These are phyloP conservation scores for Drosophila ogumai DNA, from an alignment of 1,140 invertebrate genomes.

Conservation along the genomic window DNA sequence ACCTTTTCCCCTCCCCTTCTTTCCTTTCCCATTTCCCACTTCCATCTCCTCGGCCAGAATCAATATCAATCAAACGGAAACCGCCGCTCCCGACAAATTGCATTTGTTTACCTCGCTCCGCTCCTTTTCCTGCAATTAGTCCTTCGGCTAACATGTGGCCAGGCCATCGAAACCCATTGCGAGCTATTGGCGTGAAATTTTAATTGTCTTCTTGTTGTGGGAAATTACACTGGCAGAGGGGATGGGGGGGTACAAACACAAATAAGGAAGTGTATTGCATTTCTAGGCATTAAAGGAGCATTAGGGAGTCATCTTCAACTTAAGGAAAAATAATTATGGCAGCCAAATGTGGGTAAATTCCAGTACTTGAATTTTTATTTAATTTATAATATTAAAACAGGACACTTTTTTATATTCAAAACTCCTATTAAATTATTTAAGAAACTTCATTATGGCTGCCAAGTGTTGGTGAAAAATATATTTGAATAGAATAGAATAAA, in stretches of 20 bases:
- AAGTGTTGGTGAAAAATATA: too few species aligned
- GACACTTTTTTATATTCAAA: too few species aligned
- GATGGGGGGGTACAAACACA: neutral
- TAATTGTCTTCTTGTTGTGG: constrained; percentile 63
- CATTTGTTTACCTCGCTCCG: constrained; percentile 35
- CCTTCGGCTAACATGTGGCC: constrained; percentile 66
- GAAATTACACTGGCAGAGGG: neutral
- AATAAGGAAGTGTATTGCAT: neutral
- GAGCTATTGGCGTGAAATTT: constrained; percentile 80
- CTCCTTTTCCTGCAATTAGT: constrained; percentile 65
- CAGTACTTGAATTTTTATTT: too few species aligned
- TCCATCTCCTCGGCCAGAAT: constrained; percentile 47
- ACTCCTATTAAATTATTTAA: too few species aligned
- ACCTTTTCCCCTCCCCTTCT: constrained; percentile 31
- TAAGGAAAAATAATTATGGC: neutral
- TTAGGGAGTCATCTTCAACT: neutral
- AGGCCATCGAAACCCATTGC: constrained; percentile 25
- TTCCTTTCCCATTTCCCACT: neutral
- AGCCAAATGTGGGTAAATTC: neutral
- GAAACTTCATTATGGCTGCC: too few species aligned
- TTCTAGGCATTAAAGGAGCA: neutral
- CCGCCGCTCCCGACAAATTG: constrained; percentile 79
- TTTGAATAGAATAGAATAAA: too few species aligned
- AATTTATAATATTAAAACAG: too few species aligned
- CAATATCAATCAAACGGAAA: constrained; percentile 79